Conservation (phyloP, 2,888 invertebrate species). For the Laspeyria flexula region DNA sequence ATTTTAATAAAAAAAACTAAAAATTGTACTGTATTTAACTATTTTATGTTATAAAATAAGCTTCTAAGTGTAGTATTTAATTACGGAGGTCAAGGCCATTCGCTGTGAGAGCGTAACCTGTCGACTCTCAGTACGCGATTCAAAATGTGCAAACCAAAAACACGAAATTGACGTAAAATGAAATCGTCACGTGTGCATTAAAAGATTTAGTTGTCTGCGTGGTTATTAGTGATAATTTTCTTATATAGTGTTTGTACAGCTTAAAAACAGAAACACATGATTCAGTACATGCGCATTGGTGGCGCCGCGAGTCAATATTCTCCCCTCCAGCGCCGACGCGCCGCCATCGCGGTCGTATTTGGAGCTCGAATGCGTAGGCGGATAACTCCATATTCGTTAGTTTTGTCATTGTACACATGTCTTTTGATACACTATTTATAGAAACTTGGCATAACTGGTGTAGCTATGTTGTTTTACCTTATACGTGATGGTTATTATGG, state of each 20-base stretch:
- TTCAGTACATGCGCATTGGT: slow-evolving; percentile 80
- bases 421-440: slow-evolving; percentile 26
- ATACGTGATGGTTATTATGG: slow-evolving; percentile 5
- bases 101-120: slow-evolving; percentile 35
- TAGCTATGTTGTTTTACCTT: slow-evolving; percentile 27
- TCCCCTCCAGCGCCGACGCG: slow-evolving; percentile 77
- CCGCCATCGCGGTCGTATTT: slow-evolving; percentile 79
- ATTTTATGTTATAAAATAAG: slow-evolving; percentile 31
- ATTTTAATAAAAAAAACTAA: slow-evolving; percentile 13
- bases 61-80: slow-evolving; percentile 35
- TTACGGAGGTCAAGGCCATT: slow-evolving; percentile 69
- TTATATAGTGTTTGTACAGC: slow-evolving; percentile 59
- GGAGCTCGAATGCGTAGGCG: slow-evolving; percentile 51
- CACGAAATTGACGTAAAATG: slow-evolving; percentile 17
- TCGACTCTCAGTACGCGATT: slow-evolving; percentile 33
- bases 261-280: slow-evolving; percentile 83
- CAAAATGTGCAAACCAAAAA: background rate
- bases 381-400: slow-evolving; percentile 49
- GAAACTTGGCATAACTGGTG: slow-evolving; percentile 28
- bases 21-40: slow-evolving; percentile 27
- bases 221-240: slow-evolving; percentile 58
- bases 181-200: slow-evolving; percentile 19
- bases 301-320: slow-evolving; percentile 84
- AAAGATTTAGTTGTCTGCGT: slow-evolving; percentile 48
- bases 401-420: slow-evolving; percentile 34